Percentiles rank a stretch among this genome's conserved stretches.
phyloP scores from a whole-genome alignment of 2,113 vertebrate species.

The Falco punctatus region DNA sequence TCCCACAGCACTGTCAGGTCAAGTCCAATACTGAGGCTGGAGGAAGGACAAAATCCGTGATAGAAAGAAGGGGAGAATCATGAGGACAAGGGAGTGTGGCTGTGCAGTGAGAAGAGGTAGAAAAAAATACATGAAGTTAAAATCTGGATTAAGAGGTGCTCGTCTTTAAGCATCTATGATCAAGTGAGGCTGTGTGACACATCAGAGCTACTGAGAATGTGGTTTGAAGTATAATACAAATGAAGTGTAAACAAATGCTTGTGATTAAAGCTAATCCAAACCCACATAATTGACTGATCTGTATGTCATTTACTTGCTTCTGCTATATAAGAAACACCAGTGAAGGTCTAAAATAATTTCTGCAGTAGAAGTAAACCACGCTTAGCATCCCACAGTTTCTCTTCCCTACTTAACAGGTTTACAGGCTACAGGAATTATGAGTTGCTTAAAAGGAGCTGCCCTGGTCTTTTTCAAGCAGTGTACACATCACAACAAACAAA shows the following conservation, averaged over 20 bases:
- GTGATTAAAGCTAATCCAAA: neutral
- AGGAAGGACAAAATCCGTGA: neutral
- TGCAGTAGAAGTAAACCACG: neutral
- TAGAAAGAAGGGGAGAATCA: neutral
- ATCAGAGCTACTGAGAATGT: neutral
- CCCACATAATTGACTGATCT: neutral
- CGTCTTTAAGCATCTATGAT: neutral
- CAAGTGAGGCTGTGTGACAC: neutral
- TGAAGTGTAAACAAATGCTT: neutral
- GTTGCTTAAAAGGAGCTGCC: neutral
- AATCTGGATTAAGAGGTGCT: neutral
- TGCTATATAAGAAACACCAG: neutral
- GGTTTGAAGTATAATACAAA: neutral
- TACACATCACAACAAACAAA: neutral
- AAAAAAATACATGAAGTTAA: neutral
- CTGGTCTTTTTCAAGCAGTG: neutral
- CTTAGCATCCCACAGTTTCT: neutral
- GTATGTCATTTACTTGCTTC: neutral
- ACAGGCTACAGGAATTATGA: neutral
- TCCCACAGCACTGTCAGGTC: neutral
- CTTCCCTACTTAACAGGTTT: neutral
- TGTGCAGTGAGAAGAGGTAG: neutral
- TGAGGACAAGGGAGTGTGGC: neutral
- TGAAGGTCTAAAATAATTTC: neutral
- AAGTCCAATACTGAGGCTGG: neutral